A percentile compares a stretch with the other conserved stretches of the same genome.
Conservation (phyloP, 1,140 invertebrate species). For the Drosophila ogumai region DNA sequence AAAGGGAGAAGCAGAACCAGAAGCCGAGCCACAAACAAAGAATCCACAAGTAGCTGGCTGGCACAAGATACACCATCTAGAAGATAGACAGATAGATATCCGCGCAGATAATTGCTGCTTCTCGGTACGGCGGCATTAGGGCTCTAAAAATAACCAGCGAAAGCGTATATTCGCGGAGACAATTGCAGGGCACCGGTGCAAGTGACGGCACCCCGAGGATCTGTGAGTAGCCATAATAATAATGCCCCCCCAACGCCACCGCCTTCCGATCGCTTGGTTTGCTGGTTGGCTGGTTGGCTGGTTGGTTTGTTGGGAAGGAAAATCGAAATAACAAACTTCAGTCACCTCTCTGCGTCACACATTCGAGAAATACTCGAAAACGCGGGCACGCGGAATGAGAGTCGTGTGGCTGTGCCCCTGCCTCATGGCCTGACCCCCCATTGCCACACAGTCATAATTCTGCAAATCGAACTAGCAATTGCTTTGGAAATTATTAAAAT, state of each 20-base stretch:
- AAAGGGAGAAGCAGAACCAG: not conserved
- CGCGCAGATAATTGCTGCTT: constrained; percentile 45
- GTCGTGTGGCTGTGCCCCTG: constrained; percentile 34
- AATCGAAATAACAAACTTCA: constrained; percentile 56
- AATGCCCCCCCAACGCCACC: not conserved
- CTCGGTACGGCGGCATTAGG: constrained; percentile 37
- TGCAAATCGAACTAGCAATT: not conserved
- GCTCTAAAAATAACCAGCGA: constrained; percentile 36
- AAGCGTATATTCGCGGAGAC: constrained; percentile 28
- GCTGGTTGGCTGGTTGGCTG: constrained; percentile 1
- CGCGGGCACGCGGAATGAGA: constrained; percentile 10
- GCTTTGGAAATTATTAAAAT: not conserved
- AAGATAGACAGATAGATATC: constrained; percentile 56
- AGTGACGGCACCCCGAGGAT: constrained; percentile 33
- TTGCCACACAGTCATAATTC: constrained; percentile 17
- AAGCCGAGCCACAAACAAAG: constrained; percentile 33
- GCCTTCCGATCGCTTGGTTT: constrained; percentile 7
- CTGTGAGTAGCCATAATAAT: constrained; percentile 38
- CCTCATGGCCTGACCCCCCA: not conserved
- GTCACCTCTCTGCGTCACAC: constrained; percentile 40
- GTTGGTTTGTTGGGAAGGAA: constrained; percentile 1
- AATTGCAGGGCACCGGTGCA: constrained; percentile 45
- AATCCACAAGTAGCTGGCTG: constrained; percentile 75
- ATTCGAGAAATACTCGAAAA: constrained; percentile 13
- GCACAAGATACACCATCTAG: constrained; percentile 11